Conservation (phyloP, 2,888 invertebrate species). For the Erynnis tages region DNA sequence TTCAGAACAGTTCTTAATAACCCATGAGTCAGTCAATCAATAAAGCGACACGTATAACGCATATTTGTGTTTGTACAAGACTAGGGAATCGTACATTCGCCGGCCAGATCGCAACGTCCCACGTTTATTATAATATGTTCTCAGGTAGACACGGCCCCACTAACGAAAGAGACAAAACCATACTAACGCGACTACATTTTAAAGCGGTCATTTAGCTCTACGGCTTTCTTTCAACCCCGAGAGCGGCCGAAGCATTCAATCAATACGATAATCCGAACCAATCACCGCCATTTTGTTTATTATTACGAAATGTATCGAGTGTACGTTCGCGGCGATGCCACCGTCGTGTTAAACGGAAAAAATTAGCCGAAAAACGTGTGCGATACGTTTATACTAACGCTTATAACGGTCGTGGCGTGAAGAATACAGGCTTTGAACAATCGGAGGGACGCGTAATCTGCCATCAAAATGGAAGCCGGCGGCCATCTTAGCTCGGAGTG, state of each 20-base stretch:
- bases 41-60: conserved; percentile 12
- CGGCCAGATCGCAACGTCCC: conserved; percentile 32
- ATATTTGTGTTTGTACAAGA: conserved; percentile 8
- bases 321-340: conserved; percentile 28
- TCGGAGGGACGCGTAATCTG: conserved; percentile 73
- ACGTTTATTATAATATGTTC: conserved; percentile 37
- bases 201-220: conserved; percentile 49
- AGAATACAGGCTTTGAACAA: conserved; percentile 66
- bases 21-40: conserved; percentile 11
- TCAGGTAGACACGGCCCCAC: conserved; percentile 32
- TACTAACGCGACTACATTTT: conserved; percentile 50
- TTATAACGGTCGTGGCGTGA: conserved; percentile 16
- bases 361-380: conserved; percentile 78
- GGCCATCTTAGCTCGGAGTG: conserved; percentile 79
- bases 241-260: conserved; percentile 47
- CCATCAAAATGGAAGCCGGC: conserved; percentile 80
- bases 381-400: conserved; percentile 57
- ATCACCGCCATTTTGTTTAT: conserved; percentile 27
- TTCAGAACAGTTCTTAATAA: background rate
- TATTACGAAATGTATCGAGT: conserved; percentile 14
- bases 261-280: conserved; percentile 59
- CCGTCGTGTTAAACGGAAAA: conserved; percentile 72
- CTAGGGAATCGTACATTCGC: conserved; percentile 22
- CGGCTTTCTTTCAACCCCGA: conserved; percentile 27
- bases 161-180: conserved; percentile 62